Evolutionary conservation across 2,888 invertebrate genomes (phyloP).

Genomic region (Dasysyrphus albostriatus): DNA sequence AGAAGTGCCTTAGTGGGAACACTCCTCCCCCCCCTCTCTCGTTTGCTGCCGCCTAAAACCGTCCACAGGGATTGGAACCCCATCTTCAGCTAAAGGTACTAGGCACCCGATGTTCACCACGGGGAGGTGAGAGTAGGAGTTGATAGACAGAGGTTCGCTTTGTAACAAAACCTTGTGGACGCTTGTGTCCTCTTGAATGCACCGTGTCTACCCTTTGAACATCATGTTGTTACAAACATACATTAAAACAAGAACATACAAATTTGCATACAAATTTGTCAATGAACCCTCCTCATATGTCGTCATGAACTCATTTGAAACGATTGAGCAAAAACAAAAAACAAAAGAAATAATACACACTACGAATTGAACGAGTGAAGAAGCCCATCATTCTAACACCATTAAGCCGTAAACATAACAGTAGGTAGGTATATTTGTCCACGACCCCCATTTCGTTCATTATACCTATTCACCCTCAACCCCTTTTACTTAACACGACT

Average conservation of each 20-base stretch:
- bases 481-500: background rate
- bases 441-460: constrained; percentile 24
- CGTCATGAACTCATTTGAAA: constrained; percentile 59
- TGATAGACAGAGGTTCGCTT: no score
- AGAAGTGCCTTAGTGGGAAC: no score
- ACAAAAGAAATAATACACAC: constrained; percentile 34
- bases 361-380: constrained; percentile 54
- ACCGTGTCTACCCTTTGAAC: no score
- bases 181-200: no score
- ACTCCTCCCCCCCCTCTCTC: no score
- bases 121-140: no score
- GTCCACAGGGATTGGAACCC: no score
- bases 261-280: constrained; percentile 57
- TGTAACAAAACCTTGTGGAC: no score
- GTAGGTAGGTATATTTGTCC: constrained; percentile 18
- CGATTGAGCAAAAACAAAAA: background rate
- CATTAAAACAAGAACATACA: background rate
- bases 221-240: no score
- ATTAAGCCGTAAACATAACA: constrained; percentile 41
- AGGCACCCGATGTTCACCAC: no score
- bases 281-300: constrained; percentile 60
- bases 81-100: no score
- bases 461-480: constrained; percentile 1
- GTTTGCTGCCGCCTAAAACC: no score
- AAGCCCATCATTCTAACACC: constrained; percentile 68